Conservation (phyloP, 2,888 invertebrate species). For the Ichneumoninae sp. region DNA sequence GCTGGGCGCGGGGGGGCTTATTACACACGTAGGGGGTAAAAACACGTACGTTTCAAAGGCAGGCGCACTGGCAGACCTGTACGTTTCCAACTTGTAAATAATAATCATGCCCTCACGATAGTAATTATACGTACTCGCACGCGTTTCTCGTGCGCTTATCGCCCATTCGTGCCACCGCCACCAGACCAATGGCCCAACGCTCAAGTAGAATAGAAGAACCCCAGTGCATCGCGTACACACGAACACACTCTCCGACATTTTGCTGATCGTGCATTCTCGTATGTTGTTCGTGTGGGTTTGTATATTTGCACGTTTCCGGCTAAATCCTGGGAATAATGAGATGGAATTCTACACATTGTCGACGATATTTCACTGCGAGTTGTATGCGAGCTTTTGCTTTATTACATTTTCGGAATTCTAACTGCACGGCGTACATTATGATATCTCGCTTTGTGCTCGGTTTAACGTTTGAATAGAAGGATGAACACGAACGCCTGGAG, state of each 20-base stretch:
- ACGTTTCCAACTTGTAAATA: constrained; percentile 66
- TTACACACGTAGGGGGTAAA: constrained; percentile 45
- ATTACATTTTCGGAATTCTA: constrained; percentile 2
- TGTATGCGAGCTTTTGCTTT: background rate
- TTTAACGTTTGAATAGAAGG: background rate
- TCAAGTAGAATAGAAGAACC: constrained; percentile 5
- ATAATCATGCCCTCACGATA: constrained; percentile 57
- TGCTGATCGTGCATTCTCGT: background rate
- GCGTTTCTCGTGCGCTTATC: constrained; percentile 65
- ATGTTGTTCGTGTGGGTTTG: background rate
- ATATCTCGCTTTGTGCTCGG: background rate
- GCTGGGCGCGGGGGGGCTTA: constrained; percentile 32
- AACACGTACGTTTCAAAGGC: constrained; percentile 50
- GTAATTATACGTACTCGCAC: constrained; percentile 66
- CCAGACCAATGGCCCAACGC: constrained; percentile 38
- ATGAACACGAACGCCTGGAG: too few relatives aligned
- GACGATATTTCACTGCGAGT: constrained; percentile 1
- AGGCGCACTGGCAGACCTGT: constrained; percentile 26
- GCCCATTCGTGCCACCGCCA: constrained; percentile 58
- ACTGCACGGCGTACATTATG: background rate
- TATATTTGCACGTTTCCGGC: constrained; percentile 36
- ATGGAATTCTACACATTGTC: constrained; percentile 12
- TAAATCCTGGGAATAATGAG: constrained; percentile 30
- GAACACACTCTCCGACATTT: constrained; percentile 19
- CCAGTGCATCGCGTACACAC: constrained; percentile 25